Evolutionary conservation across 1,140 invertebrate species (phyloP).

Genomic region (Aporrectodea caliginosa): DNA sequence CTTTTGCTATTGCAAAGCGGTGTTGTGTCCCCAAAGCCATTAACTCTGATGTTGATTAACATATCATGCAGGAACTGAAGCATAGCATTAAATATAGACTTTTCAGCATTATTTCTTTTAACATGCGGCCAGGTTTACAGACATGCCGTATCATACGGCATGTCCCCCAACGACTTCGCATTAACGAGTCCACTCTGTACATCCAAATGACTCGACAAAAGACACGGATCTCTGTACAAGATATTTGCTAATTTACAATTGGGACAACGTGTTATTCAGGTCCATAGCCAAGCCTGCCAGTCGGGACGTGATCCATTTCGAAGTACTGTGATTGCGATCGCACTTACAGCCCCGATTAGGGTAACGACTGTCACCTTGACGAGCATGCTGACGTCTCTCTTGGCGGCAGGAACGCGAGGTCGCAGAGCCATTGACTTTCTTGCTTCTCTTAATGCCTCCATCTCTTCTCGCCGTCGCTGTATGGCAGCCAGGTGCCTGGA

Average conservation of each 20-base stretch:
- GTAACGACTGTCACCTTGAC: neutral
- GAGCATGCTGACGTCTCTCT: neutral
- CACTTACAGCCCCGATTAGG: neutral
- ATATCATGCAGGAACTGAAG: too few species aligned
- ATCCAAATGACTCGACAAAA: too few species aligned
- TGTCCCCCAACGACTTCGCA: too few species aligned
- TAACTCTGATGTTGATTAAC: too few species aligned
- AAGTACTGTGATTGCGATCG: neutral
- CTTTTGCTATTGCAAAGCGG: too few species aligned
- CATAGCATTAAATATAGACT: too few species aligned
- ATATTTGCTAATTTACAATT: slow-evolving; percentile 4
- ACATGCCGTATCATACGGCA: too few species aligned
- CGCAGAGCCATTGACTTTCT: neutral
- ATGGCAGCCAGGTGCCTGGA: neutral
- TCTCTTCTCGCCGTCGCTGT: neutral
- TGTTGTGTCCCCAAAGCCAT: too few species aligned
- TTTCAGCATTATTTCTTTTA: too few species aligned
- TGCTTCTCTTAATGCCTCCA: neutral
- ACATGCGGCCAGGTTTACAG: too few species aligned
- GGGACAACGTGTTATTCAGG: neutral
- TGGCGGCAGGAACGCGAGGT: neutral
- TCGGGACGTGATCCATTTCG: neutral
- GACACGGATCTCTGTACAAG: too few species aligned
- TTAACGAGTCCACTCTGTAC: too few species aligned
- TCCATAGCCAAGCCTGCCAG: neutral